phyloP scores from a whole-genome alignment of 2,888 invertebrate genomes.

The Allolobophora icterica region DNA sequence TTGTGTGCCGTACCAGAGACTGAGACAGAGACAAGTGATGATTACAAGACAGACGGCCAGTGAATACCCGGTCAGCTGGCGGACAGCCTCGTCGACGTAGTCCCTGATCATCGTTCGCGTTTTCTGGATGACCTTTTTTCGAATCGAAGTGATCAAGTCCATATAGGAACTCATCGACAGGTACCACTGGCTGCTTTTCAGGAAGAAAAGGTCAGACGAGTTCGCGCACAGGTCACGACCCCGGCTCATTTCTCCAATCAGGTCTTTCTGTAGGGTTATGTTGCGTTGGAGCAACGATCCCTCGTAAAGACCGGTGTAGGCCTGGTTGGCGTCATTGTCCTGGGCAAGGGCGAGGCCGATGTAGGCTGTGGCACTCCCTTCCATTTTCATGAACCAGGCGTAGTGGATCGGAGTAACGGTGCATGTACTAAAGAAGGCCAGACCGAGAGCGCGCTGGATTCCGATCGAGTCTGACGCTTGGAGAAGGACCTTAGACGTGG shows the following conservation, averaged over 20 bases:
- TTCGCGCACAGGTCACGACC: neutral
- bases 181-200: slow-evolving; percentile 18
- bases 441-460: slow-evolving; percentile 35
- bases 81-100: slow-evolving; percentile 23
- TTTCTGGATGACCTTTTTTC: neutral
- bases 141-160: neutral
- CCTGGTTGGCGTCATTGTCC: neutral
- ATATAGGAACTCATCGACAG: slow-evolving; percentile 26
- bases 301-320: neutral
- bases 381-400: slow-evolving; percentile 23
- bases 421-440: neutral
- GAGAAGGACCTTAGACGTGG: neutral
- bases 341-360: slow-evolving; percentile 13
- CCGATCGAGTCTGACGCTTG: slow-evolving; percentile 30
- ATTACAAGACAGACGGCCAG: slow-evolving; percentile 29
- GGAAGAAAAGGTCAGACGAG: neutral
- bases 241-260: neutral
- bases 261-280: neutral
- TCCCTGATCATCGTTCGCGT: neutral
- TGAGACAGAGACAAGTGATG: slow-evolving; percentile 30
- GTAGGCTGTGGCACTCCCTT: neutral
- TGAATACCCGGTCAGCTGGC: slow-evolving; percentile 32
- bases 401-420: neutral
- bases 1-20: slow-evolving; percentile 40
- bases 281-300: neutral